A percentile compares a stretch with the other conserved stretches of the same genome.
Conservation (phyloP, 2,888 invertebrate species). For the Harpalus rufipes region DNA sequence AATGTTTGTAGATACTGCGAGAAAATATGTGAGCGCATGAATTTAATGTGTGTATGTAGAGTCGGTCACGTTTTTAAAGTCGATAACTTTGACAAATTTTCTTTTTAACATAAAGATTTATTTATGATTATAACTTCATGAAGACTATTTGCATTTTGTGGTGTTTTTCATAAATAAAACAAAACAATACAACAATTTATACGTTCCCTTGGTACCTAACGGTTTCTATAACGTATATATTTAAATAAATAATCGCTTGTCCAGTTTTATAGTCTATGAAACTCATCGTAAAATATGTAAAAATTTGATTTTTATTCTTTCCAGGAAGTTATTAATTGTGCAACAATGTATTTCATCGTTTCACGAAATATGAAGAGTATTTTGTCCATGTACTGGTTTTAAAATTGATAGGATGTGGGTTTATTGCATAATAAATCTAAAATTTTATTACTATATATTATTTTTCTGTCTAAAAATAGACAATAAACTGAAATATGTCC, state of each 20-base stretch:
- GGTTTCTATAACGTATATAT: too few species aligned
- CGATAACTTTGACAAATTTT: not conserved
- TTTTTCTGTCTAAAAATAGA: not conserved
- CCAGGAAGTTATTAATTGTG: constrained; percentile 31
- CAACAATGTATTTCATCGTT: constrained; percentile 30
- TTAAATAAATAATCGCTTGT: too few species aligned
- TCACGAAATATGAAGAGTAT: constrained; percentile 24
- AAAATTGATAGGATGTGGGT: constrained; percentile 32
- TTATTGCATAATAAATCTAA: constrained; percentile 18
- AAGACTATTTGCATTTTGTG: not conserved
- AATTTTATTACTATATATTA: constrained; percentile 21
- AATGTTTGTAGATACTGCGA: not conserved
- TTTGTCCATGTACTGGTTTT: constrained; percentile 9
- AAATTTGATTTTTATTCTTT: constrained; percentile 6
- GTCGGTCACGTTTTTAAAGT: not conserved
- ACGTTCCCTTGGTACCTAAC: too few species aligned
- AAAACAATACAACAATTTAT: too few species aligned
- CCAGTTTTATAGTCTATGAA: too few species aligned
- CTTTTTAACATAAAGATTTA: not conserved
- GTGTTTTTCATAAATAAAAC: too few species aligned
- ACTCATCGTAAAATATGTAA: not conserved
- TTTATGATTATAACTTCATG: not conserved
- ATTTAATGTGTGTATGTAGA: not conserved
- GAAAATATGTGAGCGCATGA: not conserved
- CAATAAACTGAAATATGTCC: constrained; percentile 2